These are phyloP conservation scores for Meghimatium bilineatum DNA, from an alignment of 2,888 invertebrate genomes.

Conservation along the genomic window DNA sequence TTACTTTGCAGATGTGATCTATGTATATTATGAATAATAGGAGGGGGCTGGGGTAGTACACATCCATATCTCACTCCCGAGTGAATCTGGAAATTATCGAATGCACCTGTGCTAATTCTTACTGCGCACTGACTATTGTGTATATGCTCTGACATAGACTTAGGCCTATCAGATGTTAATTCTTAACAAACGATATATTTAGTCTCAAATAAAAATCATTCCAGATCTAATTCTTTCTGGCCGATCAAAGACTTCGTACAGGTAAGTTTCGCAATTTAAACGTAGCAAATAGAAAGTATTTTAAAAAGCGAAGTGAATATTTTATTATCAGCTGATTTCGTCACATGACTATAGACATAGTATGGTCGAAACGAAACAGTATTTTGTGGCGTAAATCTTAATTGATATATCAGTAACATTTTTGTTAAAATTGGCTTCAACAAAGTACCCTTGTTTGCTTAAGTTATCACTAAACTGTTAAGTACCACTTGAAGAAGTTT, in stretches of 20 bases:
- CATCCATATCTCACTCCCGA: too few species aligned
- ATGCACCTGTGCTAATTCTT: too few species aligned
- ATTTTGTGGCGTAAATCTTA: not conserved
- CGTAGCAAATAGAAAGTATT: not conserved
- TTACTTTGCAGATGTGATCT: too few species aligned
- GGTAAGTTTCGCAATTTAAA: conserved; percentile 9
- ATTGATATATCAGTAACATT: not conserved
- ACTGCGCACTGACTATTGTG: too few species aligned
- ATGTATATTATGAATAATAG: too few species aligned
- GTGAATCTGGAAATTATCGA: too few species aligned
- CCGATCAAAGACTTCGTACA: not conserved
- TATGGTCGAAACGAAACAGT: not conserved
- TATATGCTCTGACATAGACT: too few species aligned
- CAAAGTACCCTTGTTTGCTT: not conserved
- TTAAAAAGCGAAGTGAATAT: conserved; percentile 7
- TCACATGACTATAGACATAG: conserved; percentile 43
- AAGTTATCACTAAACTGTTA: conserved; percentile 16
- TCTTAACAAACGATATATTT: too few species aligned
- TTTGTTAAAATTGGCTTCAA: not conserved
- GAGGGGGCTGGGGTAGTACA: too few species aligned
- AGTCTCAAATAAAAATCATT: too few species aligned
- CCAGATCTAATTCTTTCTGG: too few species aligned
- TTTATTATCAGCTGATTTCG: conserved; percentile 5
- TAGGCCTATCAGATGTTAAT: too few species aligned
- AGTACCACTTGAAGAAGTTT: not conserved